These are phyloP conservation scores for Exaiptasia diaphana DNA, from an alignment of 64 coral and sea anemone species.

Conservation along the genomic window DNA sequence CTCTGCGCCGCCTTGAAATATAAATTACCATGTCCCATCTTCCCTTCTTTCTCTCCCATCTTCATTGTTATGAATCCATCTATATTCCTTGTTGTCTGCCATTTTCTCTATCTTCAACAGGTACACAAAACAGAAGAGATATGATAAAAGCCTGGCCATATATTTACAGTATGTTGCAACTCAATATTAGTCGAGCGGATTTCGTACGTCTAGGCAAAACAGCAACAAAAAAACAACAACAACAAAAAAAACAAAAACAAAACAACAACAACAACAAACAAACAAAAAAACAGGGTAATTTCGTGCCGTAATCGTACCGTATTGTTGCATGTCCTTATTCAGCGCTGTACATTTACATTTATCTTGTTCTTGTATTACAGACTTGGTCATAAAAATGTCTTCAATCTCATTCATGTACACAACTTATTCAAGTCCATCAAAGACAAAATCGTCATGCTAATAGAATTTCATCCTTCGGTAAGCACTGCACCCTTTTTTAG, in stretches of 20 bases:
- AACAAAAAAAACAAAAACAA: too few relatives aligned
- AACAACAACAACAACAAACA: too few relatives aligned
- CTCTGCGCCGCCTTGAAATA: too few relatives aligned
- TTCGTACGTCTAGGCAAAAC: too few relatives aligned
- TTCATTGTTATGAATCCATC: neutral
- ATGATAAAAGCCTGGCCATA: conserved; percentile 91
- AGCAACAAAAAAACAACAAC: too few relatives aligned
- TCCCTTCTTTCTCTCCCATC: neutral
- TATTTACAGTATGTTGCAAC: conserved; percentile 91
- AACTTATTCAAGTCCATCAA: conserved; percentile 90
- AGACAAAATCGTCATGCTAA: conserved; percentile 97
- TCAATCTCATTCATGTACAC: conserved; percentile 89
- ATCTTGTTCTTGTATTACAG: too few relatives aligned
- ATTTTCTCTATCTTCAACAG: conserved; percentile 6
- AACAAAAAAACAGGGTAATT: too few relatives aligned
- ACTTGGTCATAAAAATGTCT: conserved; percentile 80
- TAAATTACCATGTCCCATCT: neutral
- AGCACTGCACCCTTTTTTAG: neutral
- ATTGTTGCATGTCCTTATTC: too few relatives aligned
- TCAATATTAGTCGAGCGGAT: too few relatives aligned
- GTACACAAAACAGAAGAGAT: conserved; percentile 83
- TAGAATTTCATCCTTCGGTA: conserved; percentile 91
- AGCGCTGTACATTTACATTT: too few relatives aligned
- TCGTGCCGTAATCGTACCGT: too few relatives aligned
- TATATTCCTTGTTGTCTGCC: neutral